Evolutionary conservation across 1,140 invertebrate species (phyloP).

Genomic region (Limonius californicus): DNA sequence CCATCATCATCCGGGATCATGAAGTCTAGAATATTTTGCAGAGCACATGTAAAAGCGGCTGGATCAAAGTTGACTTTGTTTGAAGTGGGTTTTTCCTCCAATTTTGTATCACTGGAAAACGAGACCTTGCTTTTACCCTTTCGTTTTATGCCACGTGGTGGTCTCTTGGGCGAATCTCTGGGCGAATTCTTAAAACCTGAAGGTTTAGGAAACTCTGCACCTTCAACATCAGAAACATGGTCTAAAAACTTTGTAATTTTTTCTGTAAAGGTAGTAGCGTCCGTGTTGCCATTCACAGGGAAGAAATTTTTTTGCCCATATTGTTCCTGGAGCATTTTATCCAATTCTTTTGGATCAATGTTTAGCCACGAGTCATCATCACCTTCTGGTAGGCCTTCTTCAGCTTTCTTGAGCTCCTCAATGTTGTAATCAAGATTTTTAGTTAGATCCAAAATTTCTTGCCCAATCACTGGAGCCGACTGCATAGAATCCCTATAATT

Average conservation of each 20-base stretch:
- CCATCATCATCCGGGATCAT: slow-evolving; percentile 75
- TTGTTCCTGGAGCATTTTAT: slow-evolving; percentile 71
- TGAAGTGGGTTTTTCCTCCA: slow-evolving; percentile 43
- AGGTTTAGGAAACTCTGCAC: slow-evolving; percentile 61
- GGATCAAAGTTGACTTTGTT: slow-evolving; percentile 68
- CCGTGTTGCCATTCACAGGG: slow-evolving; percentile 52
- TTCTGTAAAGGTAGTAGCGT: slow-evolving; percentile 58
- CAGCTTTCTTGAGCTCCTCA: slow-evolving; percentile 53
- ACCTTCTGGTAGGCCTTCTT: slow-evolving; percentile 46
- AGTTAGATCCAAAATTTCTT: slow-evolving; percentile 55
- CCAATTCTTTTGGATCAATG: slow-evolving; percentile 74
- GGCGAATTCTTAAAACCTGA: slow-evolving; percentile 18
- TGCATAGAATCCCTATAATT: slow-evolving; percentile 54
- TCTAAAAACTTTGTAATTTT: slow-evolving; percentile 78
- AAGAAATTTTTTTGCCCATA: slow-evolving; percentile 60
- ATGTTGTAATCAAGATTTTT: slow-evolving; percentile 51
- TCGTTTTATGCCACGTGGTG: slow-evolving; percentile 29
- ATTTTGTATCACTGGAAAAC: slow-evolving; percentile 42
- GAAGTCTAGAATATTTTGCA: slow-evolving; percentile 80
- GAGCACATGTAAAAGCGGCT: slow-evolving; percentile 66
- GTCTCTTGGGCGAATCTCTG: slow-evolving; percentile 30
- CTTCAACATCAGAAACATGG: slow-evolving; percentile 77
- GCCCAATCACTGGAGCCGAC: slow-evolving; percentile 56
- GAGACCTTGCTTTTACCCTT: slow-evolving; percentile 43
- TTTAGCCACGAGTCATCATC: slow-evolving; percentile 86